phyloP scores from a whole-genome alignment of 2,113 vertebrate species.

The Dasyornis broadbenti region DNA sequence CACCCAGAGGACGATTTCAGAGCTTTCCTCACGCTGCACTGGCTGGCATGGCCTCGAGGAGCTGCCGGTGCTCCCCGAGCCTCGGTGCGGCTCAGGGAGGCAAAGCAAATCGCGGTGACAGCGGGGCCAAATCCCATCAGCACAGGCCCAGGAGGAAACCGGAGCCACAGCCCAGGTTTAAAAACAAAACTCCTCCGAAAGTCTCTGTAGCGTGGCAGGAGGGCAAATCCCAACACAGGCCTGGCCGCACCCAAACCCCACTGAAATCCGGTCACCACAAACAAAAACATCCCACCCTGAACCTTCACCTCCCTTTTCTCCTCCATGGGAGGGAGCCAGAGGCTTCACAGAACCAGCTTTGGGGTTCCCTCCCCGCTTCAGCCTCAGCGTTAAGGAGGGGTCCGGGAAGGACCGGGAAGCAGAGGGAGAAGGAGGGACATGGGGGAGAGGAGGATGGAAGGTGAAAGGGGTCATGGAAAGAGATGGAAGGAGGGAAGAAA shows the following conservation, averaged over 20 bases:
- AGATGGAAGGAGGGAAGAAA: neutral
- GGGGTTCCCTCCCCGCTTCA: neutral
- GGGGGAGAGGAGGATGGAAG: neutral
- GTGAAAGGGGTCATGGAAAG: neutral
- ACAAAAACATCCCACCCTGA: neutral
- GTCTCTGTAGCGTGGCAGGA: neutral
- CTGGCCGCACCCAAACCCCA: neutral
- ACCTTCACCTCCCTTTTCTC: neutral
- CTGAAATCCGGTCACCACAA: neutral
- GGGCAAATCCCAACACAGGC: neutral
- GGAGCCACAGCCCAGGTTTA: neutral
- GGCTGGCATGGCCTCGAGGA: neutral
- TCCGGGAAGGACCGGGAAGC: neutral
- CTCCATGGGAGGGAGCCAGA: neutral
- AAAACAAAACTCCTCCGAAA: neutral
- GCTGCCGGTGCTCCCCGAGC: neutral
- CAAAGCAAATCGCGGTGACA: neutral
- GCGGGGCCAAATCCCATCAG: neutral
- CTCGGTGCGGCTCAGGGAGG: neutral
- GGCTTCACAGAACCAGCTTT: neutral
- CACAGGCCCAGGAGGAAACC: neutral
- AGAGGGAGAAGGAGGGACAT: neutral
- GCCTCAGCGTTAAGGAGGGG: neutral
- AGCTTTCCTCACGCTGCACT: neutral
- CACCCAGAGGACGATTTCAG: neutral